Percentiles rank a stretch among this genome's conserved stretches.
These are phyloP conservation scores for Aspidoscelis tigris DNA, from an alignment of 2,113 vertebrate genomes.

Conservation along the genomic window DNA sequence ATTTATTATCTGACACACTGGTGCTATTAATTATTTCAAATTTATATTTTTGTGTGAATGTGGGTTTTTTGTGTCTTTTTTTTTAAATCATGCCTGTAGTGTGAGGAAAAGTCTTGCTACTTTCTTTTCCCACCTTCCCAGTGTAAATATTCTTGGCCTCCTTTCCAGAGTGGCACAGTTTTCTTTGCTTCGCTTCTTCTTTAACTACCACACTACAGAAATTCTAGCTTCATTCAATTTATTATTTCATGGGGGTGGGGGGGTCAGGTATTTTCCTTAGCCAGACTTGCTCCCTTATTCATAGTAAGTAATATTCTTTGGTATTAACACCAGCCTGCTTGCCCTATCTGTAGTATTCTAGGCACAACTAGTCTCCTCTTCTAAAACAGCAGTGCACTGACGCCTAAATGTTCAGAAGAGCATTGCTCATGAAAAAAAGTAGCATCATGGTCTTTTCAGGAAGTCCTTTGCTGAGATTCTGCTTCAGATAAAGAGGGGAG, in stretches of 20 bases:
- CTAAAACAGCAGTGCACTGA: neutral
- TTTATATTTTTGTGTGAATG: slow-evolving; percentile 99
- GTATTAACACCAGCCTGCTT: slow-evolving; percentile 63
- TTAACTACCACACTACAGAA: neutral
- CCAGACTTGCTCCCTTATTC: neutral
- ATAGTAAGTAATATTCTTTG: slow-evolving; percentile 46
- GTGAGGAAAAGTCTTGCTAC: slow-evolving; percentile 81
- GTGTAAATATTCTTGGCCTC: slow-evolving; percentile 90
- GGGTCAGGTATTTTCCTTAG: neutral
- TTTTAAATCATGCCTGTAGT: slow-evolving; percentile 84
- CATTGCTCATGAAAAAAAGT: accelerated
- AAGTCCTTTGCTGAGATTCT: neutral
- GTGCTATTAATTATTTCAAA: slow-evolving; percentile 99
- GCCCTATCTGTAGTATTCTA: slow-evolving; percentile 64
- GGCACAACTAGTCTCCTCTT: slow-evolving; percentile 10
- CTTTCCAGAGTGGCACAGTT: slow-evolving; percentile 81
- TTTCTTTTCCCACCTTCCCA: slow-evolving; percentile 62
- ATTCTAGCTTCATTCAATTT: accelerated
- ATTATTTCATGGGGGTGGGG: neutral
- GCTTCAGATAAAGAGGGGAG: neutral
- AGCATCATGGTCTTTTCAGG: neutral
- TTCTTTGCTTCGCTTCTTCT: slow-evolving; percentile 45
- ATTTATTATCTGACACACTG: slow-evolving; percentile 98
- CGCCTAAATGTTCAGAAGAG: neutral
- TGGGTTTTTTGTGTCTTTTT: slow-evolving; percentile 78